Evolutionary conservation across 2,888 invertebrate genomes (phyloP), one percentile per base, ranked within the genome.

Genomic region (Psylliodes chrysocephalus): DNA sequence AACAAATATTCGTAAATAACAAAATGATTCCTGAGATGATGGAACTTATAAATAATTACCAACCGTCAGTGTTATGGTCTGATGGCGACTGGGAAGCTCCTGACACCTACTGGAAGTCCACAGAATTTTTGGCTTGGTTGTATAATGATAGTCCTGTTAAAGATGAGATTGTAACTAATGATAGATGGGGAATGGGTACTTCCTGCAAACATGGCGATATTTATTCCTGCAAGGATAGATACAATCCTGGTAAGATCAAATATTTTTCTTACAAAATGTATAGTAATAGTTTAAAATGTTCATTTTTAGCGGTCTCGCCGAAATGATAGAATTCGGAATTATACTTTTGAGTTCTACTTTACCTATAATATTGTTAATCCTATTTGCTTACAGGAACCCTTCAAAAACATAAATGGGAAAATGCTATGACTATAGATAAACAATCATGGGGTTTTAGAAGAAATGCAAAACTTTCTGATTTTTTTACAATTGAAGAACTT

Each of bases 1-100:
- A 89, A 1, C 85, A 87, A 25, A 81, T 86, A 40, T 96, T 91
- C 80, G 90, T 91, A 0, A 81, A 85, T 4, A 83, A 86, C 1
- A 94, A 95, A 54, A 49, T 49, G 8, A 28, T 90, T 69, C 94
- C 94, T 0, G 96, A 96, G 81, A 84, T 96, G 75, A 85, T 88
- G 67, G 95, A 96, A 78, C 77, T 95, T 51, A 85, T 94, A 19
- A 79, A 87, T 61, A 83, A 84, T 63, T 92, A 92, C 73, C 78
- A 86, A 63, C 92, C 92, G 0, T 92, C 94, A 28, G 85, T 97
- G 0, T 81, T 97, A n/a, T 97, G 96, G 96, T 91, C 95, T 0
- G 97, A 97, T 81, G 97, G 97, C 0, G 97, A 96, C 73, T 96
- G 96, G 95, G 96, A 95, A 79, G 92, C 94, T 0, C 82, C 87